Base-by-base conservation (phyloP, 1,140 invertebrate species). In the Venturia canescens region DNA sequence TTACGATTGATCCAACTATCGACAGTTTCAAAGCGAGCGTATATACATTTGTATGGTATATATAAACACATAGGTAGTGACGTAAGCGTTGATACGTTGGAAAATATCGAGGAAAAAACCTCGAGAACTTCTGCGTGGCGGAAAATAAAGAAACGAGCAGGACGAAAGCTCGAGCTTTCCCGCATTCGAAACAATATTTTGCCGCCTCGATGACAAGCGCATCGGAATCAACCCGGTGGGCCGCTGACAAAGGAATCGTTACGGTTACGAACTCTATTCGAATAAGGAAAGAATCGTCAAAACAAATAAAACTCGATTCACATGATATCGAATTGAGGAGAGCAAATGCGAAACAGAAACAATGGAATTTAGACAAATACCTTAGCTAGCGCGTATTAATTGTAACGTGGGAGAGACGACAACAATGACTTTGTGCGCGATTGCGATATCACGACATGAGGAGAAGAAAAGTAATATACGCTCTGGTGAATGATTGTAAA, bases 321-420 rank as follows among this genome's bases (percentile, higher is more conserved):
- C 6, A 66, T 78, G 48, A 67, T 63, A 67, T 53, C 63, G 57
- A 53, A 78, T 75, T 29, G 15, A 63, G 38, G 80, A 74, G 53
- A 71, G 79, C 74, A 29, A 76, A 72, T 70, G 31, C 34, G 27
- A 66, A 79, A 70, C 38, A 63, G 38, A 67, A 80, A 72, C 71
- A 67, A 74, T 63, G 75, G 78, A 60, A 83, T 71, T 63, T 80
- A 77, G 82, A 71, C 70, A 60, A 74, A 78, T 83, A 80, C 38
- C 70, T 70, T 83, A 83, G 78, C 74, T 78, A 80, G 74, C 76
- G 70, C 67, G 79, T 76, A 71, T 83, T 80, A 67, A 80, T 29
- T 80, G 76, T 80, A 72, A 69, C 66, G 26, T 70, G 67, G 67
- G 67, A 72, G 60, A 72, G 38, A 74, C 5, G 67, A 74, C 18